Percentiles rank a stretch among this genome's conserved stretches.
phyloP scores from a whole-genome alignment of 1,140 invertebrate species.

The Phenacoccus solenopsis region DNA sequence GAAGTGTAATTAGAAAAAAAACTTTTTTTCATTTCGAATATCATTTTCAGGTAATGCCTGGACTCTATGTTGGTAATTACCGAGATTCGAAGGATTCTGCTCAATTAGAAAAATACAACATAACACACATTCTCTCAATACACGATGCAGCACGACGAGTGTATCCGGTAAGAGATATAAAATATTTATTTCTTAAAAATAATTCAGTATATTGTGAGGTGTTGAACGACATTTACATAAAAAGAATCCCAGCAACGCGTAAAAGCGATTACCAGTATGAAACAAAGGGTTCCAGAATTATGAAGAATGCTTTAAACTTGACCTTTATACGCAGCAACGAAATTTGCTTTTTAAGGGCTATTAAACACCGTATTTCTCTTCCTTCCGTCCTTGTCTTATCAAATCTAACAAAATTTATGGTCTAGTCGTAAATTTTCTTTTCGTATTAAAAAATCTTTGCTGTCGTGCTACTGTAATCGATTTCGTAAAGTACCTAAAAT shows the following conservation, averaged over 20 bases:
- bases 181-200: neutral
- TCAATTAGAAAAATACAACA: constrained; percentile 76
- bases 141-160: constrained; percentile 81
- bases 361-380: neutral
- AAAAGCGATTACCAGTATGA: neutral
- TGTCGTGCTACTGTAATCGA: too few relatives aligned
- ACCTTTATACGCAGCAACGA: neutral
- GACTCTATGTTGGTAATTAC: constrained; percentile 75
- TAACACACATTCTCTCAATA: constrained; percentile 90
- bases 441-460: too few relatives aligned
- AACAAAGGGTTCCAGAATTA: neutral
- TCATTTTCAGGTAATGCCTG: constrained; percentile 59
- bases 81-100: constrained; percentile 82
- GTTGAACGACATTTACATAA: too few relatives aligned
- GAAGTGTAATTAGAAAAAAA: too few relatives aligned
- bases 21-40: neutral
- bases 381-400: too few relatives aligned
- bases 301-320: neutral
- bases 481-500: too few relatives aligned
- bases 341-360: neutral
- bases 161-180: constrained; percentile 52
- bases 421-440: too few relatives aligned
- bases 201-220: too few relatives aligned
- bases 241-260: too few relatives aligned
- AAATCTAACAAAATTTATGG: too few relatives aligned